Evolutionary conservation across 2,888 invertebrate genomes (phyloP).

Genomic region (Drosophila anceps): DNA sequence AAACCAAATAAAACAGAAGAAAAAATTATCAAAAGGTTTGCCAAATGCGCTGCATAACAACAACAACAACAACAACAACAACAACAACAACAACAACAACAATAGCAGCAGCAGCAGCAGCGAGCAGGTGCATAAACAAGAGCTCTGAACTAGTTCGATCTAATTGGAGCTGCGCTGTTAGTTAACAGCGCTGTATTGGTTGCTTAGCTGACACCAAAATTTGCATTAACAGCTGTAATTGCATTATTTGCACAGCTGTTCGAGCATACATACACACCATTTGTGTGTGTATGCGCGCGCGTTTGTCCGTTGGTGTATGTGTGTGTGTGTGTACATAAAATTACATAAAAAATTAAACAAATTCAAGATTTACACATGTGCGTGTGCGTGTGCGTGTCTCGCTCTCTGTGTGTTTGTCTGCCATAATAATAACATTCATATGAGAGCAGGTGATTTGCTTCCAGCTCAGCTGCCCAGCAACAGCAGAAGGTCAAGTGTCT

Average conservation of each 20-base stretch:
- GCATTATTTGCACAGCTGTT: conserved; percentile 61
- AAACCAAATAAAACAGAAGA: not conserved
- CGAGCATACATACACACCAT: conserved; percentile 11
- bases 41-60: conserved; percentile 40
- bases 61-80: conserved; percentile 7
- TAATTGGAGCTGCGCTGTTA: conserved; percentile 48
- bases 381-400: not conserved
- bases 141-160: conserved; percentile 46
- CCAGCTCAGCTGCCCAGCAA: conserved; percentile 30
- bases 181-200: conserved; percentile 42
- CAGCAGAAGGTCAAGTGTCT: conserved; percentile 57
- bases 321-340: conserved; percentile 34
- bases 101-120: conserved; percentile 29
- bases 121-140: conserved; percentile 56
- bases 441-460: conserved; percentile 24
- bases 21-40: conserved; percentile 1
- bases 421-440: conserved; percentile 11
- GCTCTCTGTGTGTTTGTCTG: not conserved
- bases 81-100: conserved; percentile 14
- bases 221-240: conserved; percentile 61
- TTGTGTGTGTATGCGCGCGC: conserved; percentile 5
- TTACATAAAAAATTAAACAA: conserved; percentile 57
- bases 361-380: conserved; percentile 4
- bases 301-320: not conserved
- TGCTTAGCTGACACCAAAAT: conserved; percentile 25